phyloP scores from a whole-genome alignment of 1,140 invertebrate species.

The Pogonognathellus flavescens region DNA sequence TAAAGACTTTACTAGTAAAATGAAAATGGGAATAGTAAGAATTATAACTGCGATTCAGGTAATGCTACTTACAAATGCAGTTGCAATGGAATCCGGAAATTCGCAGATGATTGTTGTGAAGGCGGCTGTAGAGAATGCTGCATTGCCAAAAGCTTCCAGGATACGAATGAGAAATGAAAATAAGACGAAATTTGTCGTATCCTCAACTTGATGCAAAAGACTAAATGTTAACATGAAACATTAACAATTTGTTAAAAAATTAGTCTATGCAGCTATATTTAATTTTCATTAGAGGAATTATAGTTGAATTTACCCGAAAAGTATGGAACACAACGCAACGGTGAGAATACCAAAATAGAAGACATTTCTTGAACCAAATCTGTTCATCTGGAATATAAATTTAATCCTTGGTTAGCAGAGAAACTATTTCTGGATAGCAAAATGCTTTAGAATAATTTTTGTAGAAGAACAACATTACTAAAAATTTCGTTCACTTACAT shows the following conservation, averaged over 20 bases:
- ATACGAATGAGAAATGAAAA: conserved; percentile 89
- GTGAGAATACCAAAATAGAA: conserved; percentile 90
- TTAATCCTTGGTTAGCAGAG: too few species aligned
- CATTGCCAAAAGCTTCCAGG: conserved; percentile 80
- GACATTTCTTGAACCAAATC: conserved; percentile 85
- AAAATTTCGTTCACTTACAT: conserved; percentile 72
- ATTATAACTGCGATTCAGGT: too few species aligned
- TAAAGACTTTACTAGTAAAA: too few species aligned
- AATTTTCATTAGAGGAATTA: too few species aligned
- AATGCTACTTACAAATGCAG: conserved; percentile 83
- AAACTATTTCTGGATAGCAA: too few species aligned
- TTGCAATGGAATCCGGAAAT: conserved; percentile 90
- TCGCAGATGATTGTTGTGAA: conserved; percentile 94
- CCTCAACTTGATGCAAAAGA: conserved; percentile 83
- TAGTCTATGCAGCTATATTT: too few species aligned
- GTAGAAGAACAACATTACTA: too few species aligned
- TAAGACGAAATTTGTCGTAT: conserved; percentile 85
- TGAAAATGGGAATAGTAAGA: too few species aligned
- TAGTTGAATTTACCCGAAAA: conserved; percentile 83
- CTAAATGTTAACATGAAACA: too few species aligned
- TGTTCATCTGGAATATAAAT: conserved; percentile 76
- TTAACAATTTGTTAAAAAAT: too few species aligned
- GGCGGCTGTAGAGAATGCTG: conserved; percentile 90
- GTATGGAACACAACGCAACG: conserved; percentile 83
- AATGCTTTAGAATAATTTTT: too few species aligned